Percentiles rank a stretch among this genome's conserved stretches.
These are phyloP conservation scores for Dryocosmus kuriphilus DNA, from an alignment of 2,888 invertebrate genomes.

Conservation along the genomic window DNA sequence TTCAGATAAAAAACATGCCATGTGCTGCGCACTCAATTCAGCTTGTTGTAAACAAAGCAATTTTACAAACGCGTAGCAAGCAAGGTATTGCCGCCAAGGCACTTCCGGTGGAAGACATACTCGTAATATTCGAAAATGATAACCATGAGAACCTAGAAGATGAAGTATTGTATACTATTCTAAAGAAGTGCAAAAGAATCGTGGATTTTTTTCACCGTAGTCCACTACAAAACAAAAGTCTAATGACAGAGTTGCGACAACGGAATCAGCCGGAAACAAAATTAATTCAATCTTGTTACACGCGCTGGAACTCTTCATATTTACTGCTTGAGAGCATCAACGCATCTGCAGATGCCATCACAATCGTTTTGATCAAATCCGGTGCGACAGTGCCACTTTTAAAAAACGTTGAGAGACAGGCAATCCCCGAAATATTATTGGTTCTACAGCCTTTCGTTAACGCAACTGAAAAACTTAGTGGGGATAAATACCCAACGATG, in stretches of 20 bases:
- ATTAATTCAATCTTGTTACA: neutral
- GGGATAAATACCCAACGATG: conserved; percentile 21
- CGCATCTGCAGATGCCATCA: neutral
- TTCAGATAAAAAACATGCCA: neutral
- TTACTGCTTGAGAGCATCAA: neutral
- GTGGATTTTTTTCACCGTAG: neutral
- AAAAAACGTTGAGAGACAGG: neutral
- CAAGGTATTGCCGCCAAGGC: too few species aligned
- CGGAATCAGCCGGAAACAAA: neutral
- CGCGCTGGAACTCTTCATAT: neutral
- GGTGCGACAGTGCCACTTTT: neutral
- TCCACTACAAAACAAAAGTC: neutral
- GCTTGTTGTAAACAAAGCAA: too few species aligned
- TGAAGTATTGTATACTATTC: neutral
- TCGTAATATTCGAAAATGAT: too few species aligned
- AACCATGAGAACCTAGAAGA: neutral
- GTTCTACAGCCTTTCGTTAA: conserved; percentile 13
- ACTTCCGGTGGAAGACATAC: too few species aligned
- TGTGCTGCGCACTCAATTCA: too few species aligned
- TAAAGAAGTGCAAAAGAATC: neutral
- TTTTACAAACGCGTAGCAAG: too few species aligned
- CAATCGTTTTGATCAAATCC: neutral
- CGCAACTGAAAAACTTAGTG: conserved; percentile 7
- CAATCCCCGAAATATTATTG: conserved; percentile 14
- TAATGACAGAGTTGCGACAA: neutral